A percentile compares a stretch with the other conserved stretches of the same genome.
phyloP scores from a whole-genome alignment of 2,888 invertebrate genomes.

The Cephus rjabovi region DNA sequence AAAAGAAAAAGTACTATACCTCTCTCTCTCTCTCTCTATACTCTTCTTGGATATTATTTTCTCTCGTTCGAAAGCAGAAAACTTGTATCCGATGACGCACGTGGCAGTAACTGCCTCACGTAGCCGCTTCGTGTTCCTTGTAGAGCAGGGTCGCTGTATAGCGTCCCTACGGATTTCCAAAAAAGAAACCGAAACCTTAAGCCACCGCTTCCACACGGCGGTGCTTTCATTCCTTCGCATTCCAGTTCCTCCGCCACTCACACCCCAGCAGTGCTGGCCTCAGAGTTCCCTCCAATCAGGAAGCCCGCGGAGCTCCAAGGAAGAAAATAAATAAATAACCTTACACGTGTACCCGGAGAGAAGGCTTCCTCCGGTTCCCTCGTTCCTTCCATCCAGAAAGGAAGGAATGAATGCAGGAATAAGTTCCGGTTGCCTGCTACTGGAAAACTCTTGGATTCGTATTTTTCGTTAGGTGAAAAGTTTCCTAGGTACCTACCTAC shows the following conservation, averaged over 20 bases:
- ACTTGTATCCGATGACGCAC: conserved; percentile 28
- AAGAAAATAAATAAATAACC: background rate
- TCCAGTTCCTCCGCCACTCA: conserved; percentile 3
- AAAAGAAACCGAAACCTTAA: conserved; percentile 9
- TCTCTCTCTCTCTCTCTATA: background rate
- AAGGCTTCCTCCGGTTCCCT: background rate
- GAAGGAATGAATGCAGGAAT: background rate
- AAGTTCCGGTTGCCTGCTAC: background rate
- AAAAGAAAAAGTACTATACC: background rate
- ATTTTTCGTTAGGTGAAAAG: background rate
- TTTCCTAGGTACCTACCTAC: background rate
- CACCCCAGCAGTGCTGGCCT: background rate
- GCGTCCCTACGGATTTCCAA: conserved; percentile 17
- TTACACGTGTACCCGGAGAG: background rate
- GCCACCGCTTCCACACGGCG: conserved; percentile 6
- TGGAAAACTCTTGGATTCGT: background rate
- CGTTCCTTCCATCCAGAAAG: background rate
- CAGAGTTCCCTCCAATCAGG: background rate
- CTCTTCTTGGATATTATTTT: conserved; percentile 21
- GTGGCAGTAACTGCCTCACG: conserved; percentile 29
- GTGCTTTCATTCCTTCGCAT: conserved; percentile 6
- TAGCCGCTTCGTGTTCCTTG: conserved; percentile 7
- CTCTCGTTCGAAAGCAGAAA: conserved; percentile 12
- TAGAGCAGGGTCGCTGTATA: conserved; percentile 11
- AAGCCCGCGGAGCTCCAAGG: background rate